Percentiles rank a stretch among this genome's conserved stretches.
phyloP scores from a whole-genome alignment of 2,888 invertebrate genomes.

The Calephelis perditalis region DNA sequence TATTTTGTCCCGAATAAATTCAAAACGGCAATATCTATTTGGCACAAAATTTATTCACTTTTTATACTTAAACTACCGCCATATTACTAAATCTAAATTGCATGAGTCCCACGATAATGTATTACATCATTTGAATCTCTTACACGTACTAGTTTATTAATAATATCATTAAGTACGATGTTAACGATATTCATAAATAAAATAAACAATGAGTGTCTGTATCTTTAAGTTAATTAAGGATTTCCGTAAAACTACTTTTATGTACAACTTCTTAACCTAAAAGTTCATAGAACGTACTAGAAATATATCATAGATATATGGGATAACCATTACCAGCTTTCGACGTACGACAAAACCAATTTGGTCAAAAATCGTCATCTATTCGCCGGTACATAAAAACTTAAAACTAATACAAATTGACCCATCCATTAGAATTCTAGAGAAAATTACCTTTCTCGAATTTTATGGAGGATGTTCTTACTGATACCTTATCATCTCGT shows the following conservation, averaged over 20 bases:
- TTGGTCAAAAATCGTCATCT: constrained; percentile 39
- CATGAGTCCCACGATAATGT: constrained; percentile 28
- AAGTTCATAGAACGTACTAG: constrained; percentile 97
- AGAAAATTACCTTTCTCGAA: constrained; percentile 79
- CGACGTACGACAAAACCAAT: constrained; percentile 45
- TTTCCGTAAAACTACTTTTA: constrained; percentile 40
- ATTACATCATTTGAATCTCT: constrained; percentile 10
- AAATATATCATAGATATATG: constrained; percentile 99
- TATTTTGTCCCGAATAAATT: constrained; percentile 74
- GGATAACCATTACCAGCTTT: constrained; percentile 89
- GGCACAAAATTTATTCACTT: constrained; percentile 63
- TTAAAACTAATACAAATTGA: constrained; percentile 52
- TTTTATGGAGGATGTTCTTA: constrained; percentile 60
- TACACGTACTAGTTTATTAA: not conserved
- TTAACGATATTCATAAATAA: constrained; percentile 9
- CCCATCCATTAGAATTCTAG: constrained; percentile 68
- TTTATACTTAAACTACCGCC: constrained; percentile 14
- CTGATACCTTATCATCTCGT: constrained; percentile 45
- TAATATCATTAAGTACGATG: constrained; percentile 12
- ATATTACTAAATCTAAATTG: constrained; percentile 31
- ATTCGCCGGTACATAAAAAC: constrained; percentile 68
- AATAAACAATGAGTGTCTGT: constrained; percentile 7
- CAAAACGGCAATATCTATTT: constrained; percentile 55
- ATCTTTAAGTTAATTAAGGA: not conserved
- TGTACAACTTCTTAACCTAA: constrained; percentile 55